Conservation (phyloP, 2,797 vertebrate species). For the Poecilia gillii region DNA sequence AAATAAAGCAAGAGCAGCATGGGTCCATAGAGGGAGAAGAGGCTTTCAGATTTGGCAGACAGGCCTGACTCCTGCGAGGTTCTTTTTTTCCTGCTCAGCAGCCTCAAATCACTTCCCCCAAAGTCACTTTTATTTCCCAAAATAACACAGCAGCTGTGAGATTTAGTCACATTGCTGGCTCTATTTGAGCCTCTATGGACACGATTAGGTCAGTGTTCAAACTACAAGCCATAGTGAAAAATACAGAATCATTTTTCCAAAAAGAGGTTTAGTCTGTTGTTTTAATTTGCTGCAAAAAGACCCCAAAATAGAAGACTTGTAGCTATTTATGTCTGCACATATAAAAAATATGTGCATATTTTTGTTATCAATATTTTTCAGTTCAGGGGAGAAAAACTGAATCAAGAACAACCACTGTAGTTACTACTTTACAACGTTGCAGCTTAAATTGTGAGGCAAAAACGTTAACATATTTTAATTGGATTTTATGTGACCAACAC, state of each 20-base stretch:
- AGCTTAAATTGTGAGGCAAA: too few species aligned
- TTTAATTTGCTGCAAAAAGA: not conserved
- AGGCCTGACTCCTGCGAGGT: constrained; percentile 78
- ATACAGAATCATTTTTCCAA: not conserved
- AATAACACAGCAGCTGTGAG: constrained; percentile 14
- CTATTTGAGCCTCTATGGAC: constrained; percentile 2
- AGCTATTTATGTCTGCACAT: not conserved
- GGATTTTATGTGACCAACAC: not conserved
- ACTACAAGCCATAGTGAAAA: not conserved
- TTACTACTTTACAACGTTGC: too few species aligned
- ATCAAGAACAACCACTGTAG: not conserved
- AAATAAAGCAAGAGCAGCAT: constrained; percentile 84
- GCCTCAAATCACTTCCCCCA: constrained; percentile 22
- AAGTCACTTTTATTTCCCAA: constrained; percentile 19
- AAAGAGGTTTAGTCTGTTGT: not conserved
- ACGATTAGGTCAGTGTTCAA: constrained; percentile 3
- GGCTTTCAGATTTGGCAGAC: constrained; percentile 81
- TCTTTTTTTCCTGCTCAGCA: constrained; percentile 60
- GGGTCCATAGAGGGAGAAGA: constrained; percentile 77
- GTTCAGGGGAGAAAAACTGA: not conserved
- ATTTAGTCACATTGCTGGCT: constrained; percentile 6
- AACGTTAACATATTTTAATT: not conserved
- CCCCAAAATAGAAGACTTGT: not conserved
- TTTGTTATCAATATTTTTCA: not conserved
- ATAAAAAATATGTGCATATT: not conserved